Base-by-base conservation (phyloP, 2,797 vertebrate species). In the Sebastes alutus region DNA sequence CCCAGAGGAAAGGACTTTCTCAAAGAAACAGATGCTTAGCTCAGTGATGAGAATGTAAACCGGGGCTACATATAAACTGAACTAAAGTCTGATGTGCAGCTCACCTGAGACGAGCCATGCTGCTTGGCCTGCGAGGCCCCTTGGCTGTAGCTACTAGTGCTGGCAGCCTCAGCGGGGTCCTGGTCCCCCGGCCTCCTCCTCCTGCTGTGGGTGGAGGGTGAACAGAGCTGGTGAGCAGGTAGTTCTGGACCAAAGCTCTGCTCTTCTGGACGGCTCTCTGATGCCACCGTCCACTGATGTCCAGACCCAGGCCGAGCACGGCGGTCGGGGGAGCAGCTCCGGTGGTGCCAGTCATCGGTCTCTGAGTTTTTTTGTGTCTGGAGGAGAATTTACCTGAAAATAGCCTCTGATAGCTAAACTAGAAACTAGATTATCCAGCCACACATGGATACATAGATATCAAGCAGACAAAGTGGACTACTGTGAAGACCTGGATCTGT, bases 31-130 rank as follows among this genome's bases (percentile, higher is more conserved):
- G 14, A 10, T 18, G 60, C 23, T 23, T n/a, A 4, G 18, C 46
- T 52, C 42, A n/a, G 18, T 30, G 65, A 67, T 42, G 20, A 6
- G 3, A 20, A 14, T 5, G 25, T 13, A 66, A 67, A 22, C 38
- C 14, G 5, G 64, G 6, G 38, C 16, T 22, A 29, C 46, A 30
- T 33, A 14, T 18, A 10, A 63, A 22, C 54, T 12, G 12, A 65
- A 66, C 16, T 46, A 7, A 2, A 56, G 23, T 42, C 27, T 6
- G 55, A 30, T 3, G 14, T 59, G 20, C 10, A 22, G 16, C 67
- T 76, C 83, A 96, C 96, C 94, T 95, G 86, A 94, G 88, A 14
- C 82, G 89, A 25, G 88, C 70, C 65, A 77, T 33, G 80, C 91
- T 64, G 79, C 89, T 87, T 38, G 61, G 77, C 63, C 83, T 88